Base-by-base conservation (phyloP, 1,140 invertebrate genomes). In the Pararge aegeria region DNA sequence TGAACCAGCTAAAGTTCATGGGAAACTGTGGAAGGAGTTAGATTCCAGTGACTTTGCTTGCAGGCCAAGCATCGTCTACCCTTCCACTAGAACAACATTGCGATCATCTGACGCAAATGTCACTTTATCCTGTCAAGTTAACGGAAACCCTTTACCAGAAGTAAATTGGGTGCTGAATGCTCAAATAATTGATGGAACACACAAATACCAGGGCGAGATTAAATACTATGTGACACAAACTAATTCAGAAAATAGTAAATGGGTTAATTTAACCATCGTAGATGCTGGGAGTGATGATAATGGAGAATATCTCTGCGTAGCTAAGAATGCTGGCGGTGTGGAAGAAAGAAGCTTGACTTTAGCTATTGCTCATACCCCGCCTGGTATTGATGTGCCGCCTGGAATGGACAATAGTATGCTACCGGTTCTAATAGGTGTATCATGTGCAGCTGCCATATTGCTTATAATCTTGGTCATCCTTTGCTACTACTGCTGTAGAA, bases 231-330 rank as follows among this genome's bases (percentile, higher is more conserved):
- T 87, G 5, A 74, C 68, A 2, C 73, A 86, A 54, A 78, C 49
- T 37, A 87, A 58, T 55, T 61, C 50, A n/a, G 84, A 85, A 16
- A 80, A 83, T 30, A 91, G 89, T 60, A 87, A 90, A 88, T 94
- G 95, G 96, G 89, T 95, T 60, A 95, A 97, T 87, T 83, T 97
- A 24, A 96, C 95, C 0, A 94, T 97, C 20, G 86, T 92, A 0
- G 92, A 95, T 46, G 92, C 95, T 0, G 90, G 91, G 5, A 89
- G 90, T 13, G 92, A 94, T 6, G 97, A 98, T 83, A 93, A 94
- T 69, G 97, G 97, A 0, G 94, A 96, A 49, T 98, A 98, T 80
- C 92, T 93, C n/a, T 98, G 97, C 70, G 91, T 95, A 5, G 97
- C 96, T 0, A 94, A 94, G 55, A 98, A 97, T 84, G 92, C 93